Percentiles rank a stretch among this genome's conserved stretches.
phyloP scores from a whole-genome alignment of 2,888 invertebrate genomes.

The Andrena marginata region DNA sequence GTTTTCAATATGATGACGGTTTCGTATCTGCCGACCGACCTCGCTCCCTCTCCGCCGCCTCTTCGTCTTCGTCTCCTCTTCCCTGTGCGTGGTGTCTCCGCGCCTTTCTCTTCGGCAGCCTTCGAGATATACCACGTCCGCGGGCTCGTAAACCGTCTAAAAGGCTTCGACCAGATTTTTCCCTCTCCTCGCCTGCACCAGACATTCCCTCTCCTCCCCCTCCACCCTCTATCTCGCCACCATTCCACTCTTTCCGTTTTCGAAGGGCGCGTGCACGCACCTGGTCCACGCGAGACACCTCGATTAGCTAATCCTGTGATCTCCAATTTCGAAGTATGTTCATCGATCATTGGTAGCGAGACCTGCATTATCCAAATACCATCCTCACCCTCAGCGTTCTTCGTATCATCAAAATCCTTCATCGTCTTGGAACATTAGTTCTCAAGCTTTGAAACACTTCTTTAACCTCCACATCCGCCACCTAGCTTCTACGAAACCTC shows the following conservation, averaged over 20 bases:
- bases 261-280: neutral
- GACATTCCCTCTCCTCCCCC: neutral
- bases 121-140: conserved; percentile 65
- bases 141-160: conserved; percentile 80
- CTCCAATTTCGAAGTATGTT: neutral
- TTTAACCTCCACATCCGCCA: too few relatives aligned
- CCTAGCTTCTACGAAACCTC: too few relatives aligned
- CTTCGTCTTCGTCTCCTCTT: conserved; percentile 48
- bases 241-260: too few relatives aligned
- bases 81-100: conserved; percentile 45
- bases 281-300: too few relatives aligned
- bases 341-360: too few relatives aligned
- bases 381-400: too few relatives aligned
- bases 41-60: conserved; percentile 46
- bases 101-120: conserved; percentile 63
- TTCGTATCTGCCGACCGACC: conserved; percentile 76
- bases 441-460: too few relatives aligned
- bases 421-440: too few relatives aligned
- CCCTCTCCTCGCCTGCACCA: conserved; percentile 29
- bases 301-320: too few relatives aligned
- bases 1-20: conserved; percentile 84
- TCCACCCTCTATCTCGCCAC: neutral
- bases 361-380: too few relatives aligned
- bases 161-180: conserved; percentile 73
- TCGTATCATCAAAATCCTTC: too few relatives aligned